Base-by-base conservation (phyloP, 2,888 invertebrate genomes). In the Heterodera filipjevi region DNA sequence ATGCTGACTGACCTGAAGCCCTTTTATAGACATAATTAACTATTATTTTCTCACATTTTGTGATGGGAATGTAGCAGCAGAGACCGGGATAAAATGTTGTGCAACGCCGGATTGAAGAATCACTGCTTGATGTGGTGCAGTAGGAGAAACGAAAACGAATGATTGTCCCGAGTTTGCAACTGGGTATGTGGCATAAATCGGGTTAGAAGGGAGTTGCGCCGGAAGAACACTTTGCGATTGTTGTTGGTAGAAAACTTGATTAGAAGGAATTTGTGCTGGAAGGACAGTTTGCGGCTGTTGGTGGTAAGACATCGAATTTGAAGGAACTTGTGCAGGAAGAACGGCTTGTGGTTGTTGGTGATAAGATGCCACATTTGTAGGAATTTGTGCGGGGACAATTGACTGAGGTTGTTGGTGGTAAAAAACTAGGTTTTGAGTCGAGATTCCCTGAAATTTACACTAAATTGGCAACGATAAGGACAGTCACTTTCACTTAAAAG, bases 101-200 rank as follows among this genome's bases (percentile, higher is more conserved):
- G 66, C 30, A 27, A 66, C 12, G 30, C 66, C 66, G 27, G 30
- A 35, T 22, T 68, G 68, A 3, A 68, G 12, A 14, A 68, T 68
- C 33, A 68, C 35, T 19, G 59, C 59, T n/a, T 68, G 68, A 35
- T 68, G 32, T 32, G 68, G 68, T 35, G 68, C 68, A 22, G 10
- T 27, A 1, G 68, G 33, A 32, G 35, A 32, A 35, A 22, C 33
- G 33, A 27, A 68, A 35, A 35, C 19, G 33, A 68, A 16, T 32
- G 35, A 35, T 22, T 68, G 68, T 35, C 33, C 33, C 33, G 68
- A 12, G 33, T 68, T 68, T 12, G 27, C 68, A 27, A 59, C n/a
- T 27, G 59, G 59, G 27, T 59, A 59, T 12, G 68, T 35, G 3
- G 68, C 68, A 68, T 68, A 68, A n/a, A 68, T 16, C 19, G 68